Conservation (phyloP, 1,140 invertebrate genomes). For the Acromyrmex charruanus region DNA sequence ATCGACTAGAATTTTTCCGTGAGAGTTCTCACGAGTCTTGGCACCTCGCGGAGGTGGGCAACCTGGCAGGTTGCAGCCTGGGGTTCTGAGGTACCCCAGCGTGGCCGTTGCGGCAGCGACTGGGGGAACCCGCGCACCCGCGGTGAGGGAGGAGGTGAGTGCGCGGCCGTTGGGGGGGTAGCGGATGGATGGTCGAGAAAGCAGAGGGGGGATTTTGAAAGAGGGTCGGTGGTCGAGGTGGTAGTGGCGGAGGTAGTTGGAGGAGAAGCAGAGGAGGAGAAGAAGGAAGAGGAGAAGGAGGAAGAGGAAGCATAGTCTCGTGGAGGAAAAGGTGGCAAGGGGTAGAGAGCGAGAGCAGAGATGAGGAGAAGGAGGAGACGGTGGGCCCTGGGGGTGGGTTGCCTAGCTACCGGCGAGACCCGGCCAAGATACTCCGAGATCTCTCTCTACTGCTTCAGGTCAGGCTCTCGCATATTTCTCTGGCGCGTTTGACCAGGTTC, state of each 20-base stretch:
- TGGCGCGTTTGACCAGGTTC: slow-evolving; percentile 70
- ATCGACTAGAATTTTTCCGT: slow-evolving; percentile 76
- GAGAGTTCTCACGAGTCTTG: slow-evolving; percentile 76
- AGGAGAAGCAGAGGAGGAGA: slow-evolving; percentile 55
- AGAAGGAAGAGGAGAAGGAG: slow-evolving; percentile 60
- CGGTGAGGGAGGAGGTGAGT: slow-evolving; percentile 79
- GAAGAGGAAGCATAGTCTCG: slow-evolving; percentile 67
- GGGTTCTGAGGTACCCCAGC: slow-evolving; percentile 86
- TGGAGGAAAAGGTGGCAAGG: slow-evolving; percentile 82
- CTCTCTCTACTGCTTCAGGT: slow-evolving; percentile 77
- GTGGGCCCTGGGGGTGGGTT: slow-evolving; percentile 81
- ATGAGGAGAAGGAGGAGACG: slow-evolving; percentile 78
- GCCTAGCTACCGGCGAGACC: slow-evolving; percentile 86
- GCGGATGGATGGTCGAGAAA: slow-evolving; percentile 60
- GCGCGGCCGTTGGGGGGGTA: slow-evolving; percentile 66
- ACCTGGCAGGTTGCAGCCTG: slow-evolving; percentile 74
- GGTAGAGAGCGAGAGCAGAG: slow-evolving; percentile 68
- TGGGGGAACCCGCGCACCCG: slow-evolving; percentile 85
- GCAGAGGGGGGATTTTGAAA: slow-evolving; percentile 83
- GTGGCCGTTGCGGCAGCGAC: slow-evolving; percentile 85
- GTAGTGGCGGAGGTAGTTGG: slow-evolving; percentile 66
- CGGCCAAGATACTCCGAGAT: slow-evolving; percentile 87
- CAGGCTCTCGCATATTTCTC: slow-evolving; percentile 71
- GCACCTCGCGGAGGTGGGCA: slow-evolving; percentile 71
- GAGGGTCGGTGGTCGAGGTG: slow-evolving; percentile 81